phyloP scores from a whole-genome alignment of 2,797 vertebrate species.

The Sparus aurata region DNA sequence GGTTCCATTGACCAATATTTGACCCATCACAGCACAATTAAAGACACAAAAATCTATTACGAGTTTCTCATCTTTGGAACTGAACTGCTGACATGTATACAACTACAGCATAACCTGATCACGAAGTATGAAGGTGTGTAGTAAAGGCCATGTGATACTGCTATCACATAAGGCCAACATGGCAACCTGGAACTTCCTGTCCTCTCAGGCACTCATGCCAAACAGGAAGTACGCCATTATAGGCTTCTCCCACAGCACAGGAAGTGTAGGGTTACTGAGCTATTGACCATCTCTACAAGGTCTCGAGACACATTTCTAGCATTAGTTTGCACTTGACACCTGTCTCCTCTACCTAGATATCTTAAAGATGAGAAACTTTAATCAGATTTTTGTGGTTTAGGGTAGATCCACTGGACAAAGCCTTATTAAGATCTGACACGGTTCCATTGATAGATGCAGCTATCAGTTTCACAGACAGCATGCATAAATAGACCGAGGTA shows the following conservation, averaged over 20 bases:
- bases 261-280: conserved; percentile 79
- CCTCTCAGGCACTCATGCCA: conserved; percentile 77
- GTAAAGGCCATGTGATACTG: conserved; percentile 77
- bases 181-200: conserved; percentile 84
- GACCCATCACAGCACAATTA: conserved; percentile 98
- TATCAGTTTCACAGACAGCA: conserved; percentile 99
- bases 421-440: conserved; percentile 99
- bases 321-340: conserved; percentile 64
- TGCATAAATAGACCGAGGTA: conserved; percentile 94
- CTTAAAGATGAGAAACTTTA: conserved; percentile 99
- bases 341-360: conserved; percentile 69
- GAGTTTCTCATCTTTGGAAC: conserved; percentile 98
- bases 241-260: conserved; percentile 78
- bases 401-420: conserved; percentile 99
- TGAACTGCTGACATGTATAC: conserved; percentile 63
- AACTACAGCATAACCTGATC: conserved; percentile 63
- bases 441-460: conserved; percentile 99
- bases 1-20: conserved; percentile 96
- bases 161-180: conserved; percentile 77
- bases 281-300: conserved; percentile 69
- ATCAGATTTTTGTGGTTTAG: conserved; percentile 99
- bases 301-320: conserved; percentile 65
- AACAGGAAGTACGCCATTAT: conserved; percentile 77
- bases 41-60: conserved; percentile 99
- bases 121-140: conserved; percentile 52